Percentiles rank a stretch among this genome's conserved stretches.
Evolutionary conservation across 64 coral and sea anemone genomes (phyloP).

Genomic region (Actinia tenebrosa): DNA sequence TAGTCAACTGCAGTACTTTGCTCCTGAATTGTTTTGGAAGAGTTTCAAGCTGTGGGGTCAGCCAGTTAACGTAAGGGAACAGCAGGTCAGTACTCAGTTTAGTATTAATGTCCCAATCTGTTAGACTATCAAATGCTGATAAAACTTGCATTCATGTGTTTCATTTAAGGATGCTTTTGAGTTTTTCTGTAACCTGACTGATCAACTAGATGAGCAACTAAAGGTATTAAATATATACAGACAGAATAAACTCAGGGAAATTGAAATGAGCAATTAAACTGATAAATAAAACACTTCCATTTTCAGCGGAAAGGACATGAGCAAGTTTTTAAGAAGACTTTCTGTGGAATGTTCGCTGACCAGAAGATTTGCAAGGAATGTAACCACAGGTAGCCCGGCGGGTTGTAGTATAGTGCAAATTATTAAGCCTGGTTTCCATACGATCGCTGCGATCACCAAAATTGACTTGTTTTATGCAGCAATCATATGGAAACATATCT

Average conservation of each 20-base stretch:
- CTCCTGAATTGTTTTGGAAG: conserved; percentile 91
- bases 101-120: neutral
- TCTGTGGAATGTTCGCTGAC: conserved; percentile 98
- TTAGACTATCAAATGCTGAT: neutral
- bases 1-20: conserved; percentile 90
- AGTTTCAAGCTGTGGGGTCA: conserved; percentile 93
- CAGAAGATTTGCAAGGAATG: conserved; percentile 99
- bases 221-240: conserved; percentile 42
- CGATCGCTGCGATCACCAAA: too few species aligned
- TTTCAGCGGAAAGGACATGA: conserved; percentile 62
- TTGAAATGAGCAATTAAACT: too few species aligned
- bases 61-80: conserved; percentile 95
- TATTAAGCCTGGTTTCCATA: too few species aligned
- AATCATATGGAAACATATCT: too few species aligned
- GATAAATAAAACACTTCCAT: neutral
- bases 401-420: neutral
- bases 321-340: conserved; percentile 86
- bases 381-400: conserved; percentile 69
- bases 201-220: conserved; percentile 85
- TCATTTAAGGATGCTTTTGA: conserved; percentile 84
- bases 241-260: too few species aligned
- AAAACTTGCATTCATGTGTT: neutral
- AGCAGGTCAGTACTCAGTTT: conserved; percentile 50
- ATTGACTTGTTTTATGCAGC: too few species aligned
- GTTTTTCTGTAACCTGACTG: conserved; percentile 95